Base-by-base conservation (phyloP, 2,113 vertebrate species). In the Takifugu flavidus region DNA sequence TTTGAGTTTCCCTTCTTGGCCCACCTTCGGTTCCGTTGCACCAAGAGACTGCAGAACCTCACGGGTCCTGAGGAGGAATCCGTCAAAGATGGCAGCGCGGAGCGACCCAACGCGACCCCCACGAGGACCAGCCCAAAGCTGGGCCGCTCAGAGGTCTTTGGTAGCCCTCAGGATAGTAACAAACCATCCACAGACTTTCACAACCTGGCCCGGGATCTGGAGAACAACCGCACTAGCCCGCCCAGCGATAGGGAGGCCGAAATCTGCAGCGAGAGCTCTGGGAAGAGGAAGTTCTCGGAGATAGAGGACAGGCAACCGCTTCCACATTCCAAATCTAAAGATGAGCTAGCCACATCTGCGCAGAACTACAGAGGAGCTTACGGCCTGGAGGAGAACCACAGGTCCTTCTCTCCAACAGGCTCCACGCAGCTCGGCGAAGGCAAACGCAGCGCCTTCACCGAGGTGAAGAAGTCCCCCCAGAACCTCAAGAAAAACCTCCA, bases 131-230 rank as follows among this genome's bases (percentile, higher is more conserved):
- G 87, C 72, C 90, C 87, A 1, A 94, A 88, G 77, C 77, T 77
- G 71, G 90, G 80, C 77, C 85, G 83, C 39, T 79, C 92, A 2
- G 80, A 92, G 31, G 88, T 83, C 44, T 89, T 87, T 72, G 26
- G 69, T 55, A 64, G 51, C 60, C 47, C 82, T 2, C 91, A 72
- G 60, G 90, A 92, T 52, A 57, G 57, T 43, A 83, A 65, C 46
- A 98, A 96, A 77, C 95, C 95, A 0, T 93, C 94, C 65, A 98
- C 94, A 44, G 95, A 98, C 90, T 98, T 98, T 73, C 96, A 98
- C 59, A 98, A 97, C 82, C 82, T 98, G 64, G 96, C 95, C 49
- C 75, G 95, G 56, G 96, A 98, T 74, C 87, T 98, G 67, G 96
- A 98, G 52, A 95, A 96, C 85, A 91, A 86, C 70, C 79, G 90